Base-by-base conservation (phyloP, 2,888 invertebrate genomes). In the Erynnis tages region DNA sequence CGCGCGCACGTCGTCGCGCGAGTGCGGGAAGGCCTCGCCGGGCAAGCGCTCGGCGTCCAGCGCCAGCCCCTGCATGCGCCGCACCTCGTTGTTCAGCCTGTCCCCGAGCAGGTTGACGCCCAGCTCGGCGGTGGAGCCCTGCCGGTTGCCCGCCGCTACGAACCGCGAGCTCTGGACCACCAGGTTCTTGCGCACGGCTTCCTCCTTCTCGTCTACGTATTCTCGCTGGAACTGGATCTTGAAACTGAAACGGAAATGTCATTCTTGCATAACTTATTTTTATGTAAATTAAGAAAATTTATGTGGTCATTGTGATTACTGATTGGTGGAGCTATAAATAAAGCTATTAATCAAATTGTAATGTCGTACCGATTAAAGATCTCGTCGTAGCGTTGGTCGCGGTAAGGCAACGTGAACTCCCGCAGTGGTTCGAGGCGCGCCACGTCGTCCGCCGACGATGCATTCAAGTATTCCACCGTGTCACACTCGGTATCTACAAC, bases 381-480 rank as follows among this genome's bases (percentile, higher is more conserved):
- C 1, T 38, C 52, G 55, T 79, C 77, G 62, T 83, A 66, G 8
- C 72, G 61, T 3, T 66, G 64, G 62, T 82, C 81, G 0, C 83
- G 73, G 6, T 54, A 57, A 7, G 73, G 65, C 64, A 76, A 50
- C 1, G 77, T 74, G 67, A 78, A 87, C 69, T 88, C 87, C 0
- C 75, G 71, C 45, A 87, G 67, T 1, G 87, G 87, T 47, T 86
- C 82, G n/a, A 84, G 74, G 4, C 66, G 69, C 7, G 73, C 69
- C 11, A 60, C 52, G 38, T 71, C 62, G 23, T 69, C 64, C 1
- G 61, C 43, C 10, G 53, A 45, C 2, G 65, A 55, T 10, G 54
- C 34, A 61, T 71, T 66, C 55, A 71, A 56, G 43, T 29, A 41
- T 47, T 69, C 62, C 50, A 58, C 43, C 35, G 29, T 17, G 35